These are phyloP conservation scores for Atrina japonica DNA, from an alignment of 2,888 invertebrate species.

Conservation along the genomic window DNA sequence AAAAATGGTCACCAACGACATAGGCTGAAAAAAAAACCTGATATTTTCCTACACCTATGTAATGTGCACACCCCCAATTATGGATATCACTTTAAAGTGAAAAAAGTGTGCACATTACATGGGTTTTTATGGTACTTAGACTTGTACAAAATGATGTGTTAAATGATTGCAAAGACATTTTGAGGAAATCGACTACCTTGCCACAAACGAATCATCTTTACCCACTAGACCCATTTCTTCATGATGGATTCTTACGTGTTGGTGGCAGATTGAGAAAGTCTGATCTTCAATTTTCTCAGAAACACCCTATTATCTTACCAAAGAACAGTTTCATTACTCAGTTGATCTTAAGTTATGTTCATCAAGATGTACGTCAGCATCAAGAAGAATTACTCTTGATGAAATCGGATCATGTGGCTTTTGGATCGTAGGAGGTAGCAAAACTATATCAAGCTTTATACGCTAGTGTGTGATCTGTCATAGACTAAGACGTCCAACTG, in stretches of 20 bases:
- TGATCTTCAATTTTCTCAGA: conserved; percentile 24
- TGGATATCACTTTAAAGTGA: too few species aligned
- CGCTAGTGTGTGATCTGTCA: conserved; percentile 40
- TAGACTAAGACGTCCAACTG: conserved; percentile 15
- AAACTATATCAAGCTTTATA: conserved; percentile 37
- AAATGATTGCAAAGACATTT: conserved; percentile 10
- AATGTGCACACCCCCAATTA: too few species aligned
- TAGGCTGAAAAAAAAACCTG: too few species aligned
- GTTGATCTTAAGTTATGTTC: conserved; percentile 45
- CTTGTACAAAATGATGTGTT: conserved; percentile 38
- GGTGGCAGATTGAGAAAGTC: conserved; percentile 39
- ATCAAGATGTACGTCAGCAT: conserved; percentile 49
- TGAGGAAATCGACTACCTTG: conserved; percentile 14
- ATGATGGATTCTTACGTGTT: conserved; percentile 35
- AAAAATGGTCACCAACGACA: too few species aligned
- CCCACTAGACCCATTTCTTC: conserved; percentile 36
- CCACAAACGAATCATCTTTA: conserved; percentile 33
- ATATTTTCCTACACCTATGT: too few species aligned
- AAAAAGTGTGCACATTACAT: too few species aligned
- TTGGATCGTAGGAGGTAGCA: conserved; percentile 51
- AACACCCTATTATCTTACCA: conserved; percentile 56
- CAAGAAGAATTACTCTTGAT: conserved; percentile 51
- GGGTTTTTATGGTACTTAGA: too few species aligned
- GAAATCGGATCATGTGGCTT: conserved; percentile 44
- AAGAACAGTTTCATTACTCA: conserved; percentile 46